Evolutionary conservation across 2,888 invertebrate species (phyloP), one percentile per base, ranked within the genome.

Genomic region (Aleiodes leptofemur): DNA sequence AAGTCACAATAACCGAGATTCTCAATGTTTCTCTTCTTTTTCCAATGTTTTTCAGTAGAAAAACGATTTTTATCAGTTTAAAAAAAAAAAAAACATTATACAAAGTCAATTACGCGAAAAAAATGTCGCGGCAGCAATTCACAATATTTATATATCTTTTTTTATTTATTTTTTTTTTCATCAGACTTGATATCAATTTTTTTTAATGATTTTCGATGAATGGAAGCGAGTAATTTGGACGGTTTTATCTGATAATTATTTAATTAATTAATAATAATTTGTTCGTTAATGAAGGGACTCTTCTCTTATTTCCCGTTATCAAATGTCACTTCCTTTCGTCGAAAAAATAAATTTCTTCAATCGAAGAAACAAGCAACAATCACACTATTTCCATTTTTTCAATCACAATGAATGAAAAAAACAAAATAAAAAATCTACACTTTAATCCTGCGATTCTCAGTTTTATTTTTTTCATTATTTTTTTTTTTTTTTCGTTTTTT

Each of bases 341-440:
- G 43, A 43, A 43, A 43, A 43, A 43, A 7, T 7, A 43, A 43
- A 23, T 23, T 43, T 43, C 43, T 43, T 43, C 43, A 43, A 9
- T 43, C 43, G 43, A 43, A 43, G 43, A 43, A 43, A 43, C 43
- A 43, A 43, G 43, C 43, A 38, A 38, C 38, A 43, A 43, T 43
- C 43, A 43, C 43, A 43, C 43, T 43, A 43, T 43, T 43, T 43
- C 43, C 43, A 4, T 43, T 43, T 23, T 34, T 56, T 77, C 69
- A 34, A 50, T 69, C 73, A 73, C 73, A 66, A 74, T 76, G 31
- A 73, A 23, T 13, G 23, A 43, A 70, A 51, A 53, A 55, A 23
- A 13, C 2, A 29, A 34, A 31, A 64, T 5, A 76, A 75, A 78
- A 77, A 69, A 13, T 74, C 70, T 50, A 59, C 74, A 34, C 66